Conservation (phyloP, 1,140 invertebrate species). For the Hydropsyche tenuis region DNA sequence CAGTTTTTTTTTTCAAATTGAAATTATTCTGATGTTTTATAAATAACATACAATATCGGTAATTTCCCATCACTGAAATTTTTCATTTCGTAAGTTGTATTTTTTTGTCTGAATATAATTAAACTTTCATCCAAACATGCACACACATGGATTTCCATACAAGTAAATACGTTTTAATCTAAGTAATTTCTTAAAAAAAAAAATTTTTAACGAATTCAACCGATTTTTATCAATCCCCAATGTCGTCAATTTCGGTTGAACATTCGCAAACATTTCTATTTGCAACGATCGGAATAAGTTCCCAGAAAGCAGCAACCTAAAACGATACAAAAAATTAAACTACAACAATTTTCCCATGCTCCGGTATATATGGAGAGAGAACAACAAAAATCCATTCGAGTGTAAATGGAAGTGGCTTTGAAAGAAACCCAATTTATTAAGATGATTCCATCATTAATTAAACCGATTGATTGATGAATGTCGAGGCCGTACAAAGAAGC, state of each 20-base stretch:
- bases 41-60: slow-evolving; percentile 11
- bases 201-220: slow-evolving; percentile 6
- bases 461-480: slow-evolving; percentile 17
- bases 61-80: slow-evolving; percentile 35
- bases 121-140: slow-evolving; percentile 28
- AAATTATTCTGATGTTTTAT: neutral
- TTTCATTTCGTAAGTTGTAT: neutral
- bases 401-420: slow-evolving; percentile 7
- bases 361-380: too few species aligned
- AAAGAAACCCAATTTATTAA: slow-evolving; percentile 18
- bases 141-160: slow-evolving; percentile 42
- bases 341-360: neutral
- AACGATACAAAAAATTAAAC: slow-evolving; percentile 8
- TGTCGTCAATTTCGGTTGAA: neutral
- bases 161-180: slow-evolving; percentile 16
- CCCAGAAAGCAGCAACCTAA: slow-evolving; percentile 35
- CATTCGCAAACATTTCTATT: slow-evolving; percentile 15
- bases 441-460: slow-evolving; percentile 23
- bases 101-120: slow-evolving; percentile 1
- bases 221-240: slow-evolving; percentile 20
- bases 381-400: too few species aligned
- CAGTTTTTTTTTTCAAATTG: neutral
- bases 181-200: slow-evolving; percentile 12
- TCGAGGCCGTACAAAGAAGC: slow-evolving; percentile 9
- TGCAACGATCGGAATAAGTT: slow-evolving; percentile 32